These are phyloP conservation scores for Conus betulinus DNA, from an alignment of 1,140 invertebrate genomes.

Conservation along the genomic window DNA sequence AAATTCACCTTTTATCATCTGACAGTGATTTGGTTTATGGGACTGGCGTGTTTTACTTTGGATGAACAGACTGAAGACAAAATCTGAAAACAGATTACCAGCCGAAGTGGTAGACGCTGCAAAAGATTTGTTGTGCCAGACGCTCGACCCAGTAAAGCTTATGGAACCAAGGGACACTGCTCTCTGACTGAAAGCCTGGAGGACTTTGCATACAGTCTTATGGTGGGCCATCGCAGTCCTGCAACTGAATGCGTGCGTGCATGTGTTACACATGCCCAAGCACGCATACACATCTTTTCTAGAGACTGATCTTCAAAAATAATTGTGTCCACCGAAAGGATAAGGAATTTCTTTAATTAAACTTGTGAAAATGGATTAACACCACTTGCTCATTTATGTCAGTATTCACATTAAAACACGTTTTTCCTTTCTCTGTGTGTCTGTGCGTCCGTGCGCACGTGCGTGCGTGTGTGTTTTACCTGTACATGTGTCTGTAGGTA, in stretches of 20 bases:
- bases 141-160: constrained; percentile 62
- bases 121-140: constrained; percentile 61
- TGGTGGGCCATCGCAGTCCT: constrained; percentile 60
- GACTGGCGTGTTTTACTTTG: too few relatives aligned
- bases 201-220: constrained; percentile 60
- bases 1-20: too few relatives aligned
- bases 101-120: constrained; percentile 48
- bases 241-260: constrained; percentile 9
- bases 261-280: neutral
- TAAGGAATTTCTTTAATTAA: too few relatives aligned
- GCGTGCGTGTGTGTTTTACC: too few relatives aligned
- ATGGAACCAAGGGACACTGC: constrained; percentile 61
- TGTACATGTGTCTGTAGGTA: constrained; percentile 38
- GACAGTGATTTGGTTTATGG: too few relatives aligned
- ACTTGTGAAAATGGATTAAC: too few relatives aligned
- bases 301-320: too few relatives aligned
- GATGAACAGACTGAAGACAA: too few relatives aligned
- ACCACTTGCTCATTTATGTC: too few relatives aligned
- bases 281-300: neutral
- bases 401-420: too few relatives aligned
- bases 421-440: neutral
- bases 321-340: too few relatives aligned
- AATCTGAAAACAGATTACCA: constrained; percentile 53
- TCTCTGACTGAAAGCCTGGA: constrained; percentile 56
- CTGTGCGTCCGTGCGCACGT: too few relatives aligned